A percentile compares a stretch with the other conserved stretches of the same genome.
These are phyloP conservation scores for Seladonia tumulorum DNA, from an alignment of 2,888 invertebrate species.

Conservation along the genomic window DNA sequence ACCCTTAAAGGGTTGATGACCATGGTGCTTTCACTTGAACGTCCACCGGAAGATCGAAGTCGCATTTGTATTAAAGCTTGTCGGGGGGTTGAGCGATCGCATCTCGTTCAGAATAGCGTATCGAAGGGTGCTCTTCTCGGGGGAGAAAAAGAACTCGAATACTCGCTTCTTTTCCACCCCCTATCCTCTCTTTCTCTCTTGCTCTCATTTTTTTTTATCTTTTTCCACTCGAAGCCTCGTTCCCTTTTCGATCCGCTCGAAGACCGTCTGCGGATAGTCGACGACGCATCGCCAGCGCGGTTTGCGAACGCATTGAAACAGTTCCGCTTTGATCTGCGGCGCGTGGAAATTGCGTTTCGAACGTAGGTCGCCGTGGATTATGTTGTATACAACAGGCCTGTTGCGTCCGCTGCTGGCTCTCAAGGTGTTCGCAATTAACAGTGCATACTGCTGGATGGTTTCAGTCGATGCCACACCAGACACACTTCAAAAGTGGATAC, in stretches of 20 bases:
- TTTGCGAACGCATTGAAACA: slow-evolving; percentile 44
- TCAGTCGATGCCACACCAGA: not conserved
- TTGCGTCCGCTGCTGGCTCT: slow-evolving; percentile 23
- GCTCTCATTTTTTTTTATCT: slow-evolving; percentile 34
- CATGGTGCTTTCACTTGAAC: not conserved
- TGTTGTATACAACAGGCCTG: slow-evolving; percentile 49
- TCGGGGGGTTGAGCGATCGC: slow-evolving; percentile 19
- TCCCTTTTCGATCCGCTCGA: slow-evolving; percentile 55
- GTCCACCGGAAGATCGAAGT: slow-evolving; percentile 23
- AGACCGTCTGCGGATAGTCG: slow-evolving; percentile 41
- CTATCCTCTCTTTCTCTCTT: not conserved
- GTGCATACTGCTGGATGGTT: not conserved
- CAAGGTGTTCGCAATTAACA: slow-evolving; percentile 24
- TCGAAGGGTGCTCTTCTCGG: slow-evolving; percentile 39
- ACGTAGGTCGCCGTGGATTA: slow-evolving; percentile 57
- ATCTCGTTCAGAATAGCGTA: slow-evolving; percentile 34
- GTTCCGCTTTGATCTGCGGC: slow-evolving; percentile 69
- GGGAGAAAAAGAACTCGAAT: slow-evolving; percentile 42
- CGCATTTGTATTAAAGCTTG: slow-evolving; percentile 30
- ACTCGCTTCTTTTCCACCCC: slow-evolving; percentile 13
- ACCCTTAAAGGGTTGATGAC: slow-evolving; percentile 21
- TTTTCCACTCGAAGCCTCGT: slow-evolving; percentile 43
- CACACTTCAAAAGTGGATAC: slow-evolving; percentile 1
- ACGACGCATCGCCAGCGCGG: not conserved
- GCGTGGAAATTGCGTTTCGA: slow-evolving; percentile 73